Conservation (phyloP, 2,797 vertebrate genomes). For the Anableps anableps region DNA sequence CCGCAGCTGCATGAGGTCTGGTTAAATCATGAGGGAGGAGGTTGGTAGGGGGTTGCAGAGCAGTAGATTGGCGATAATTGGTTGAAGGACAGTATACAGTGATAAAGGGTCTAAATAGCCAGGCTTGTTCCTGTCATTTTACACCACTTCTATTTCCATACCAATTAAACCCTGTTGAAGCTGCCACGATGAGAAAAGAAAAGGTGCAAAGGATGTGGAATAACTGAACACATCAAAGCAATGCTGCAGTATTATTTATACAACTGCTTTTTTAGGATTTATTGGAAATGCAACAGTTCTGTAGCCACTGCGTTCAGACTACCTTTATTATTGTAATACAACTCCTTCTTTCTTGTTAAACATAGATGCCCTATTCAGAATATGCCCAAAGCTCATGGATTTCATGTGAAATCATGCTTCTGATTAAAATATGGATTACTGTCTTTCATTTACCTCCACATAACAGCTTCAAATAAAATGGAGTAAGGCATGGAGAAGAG, state of each 20-base stretch:
- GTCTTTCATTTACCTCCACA: conserved; percentile 25
- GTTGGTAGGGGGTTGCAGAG: conserved; percentile 63
- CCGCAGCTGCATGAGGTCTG: conserved; percentile 57
- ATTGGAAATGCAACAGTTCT: conserved; percentile 9
- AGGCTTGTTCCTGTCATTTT: conserved; percentile 70
- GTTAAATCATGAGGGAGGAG: conserved; percentile 67
- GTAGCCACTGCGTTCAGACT: conserved; percentile 9
- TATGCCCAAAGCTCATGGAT: conserved; percentile 20
- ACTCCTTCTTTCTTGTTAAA: background rate
- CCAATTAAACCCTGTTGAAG: conserved; percentile 79
- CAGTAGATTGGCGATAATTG: conserved; percentile 78
- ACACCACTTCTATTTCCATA: conserved; percentile 75
- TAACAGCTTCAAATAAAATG: conserved; percentile 31
- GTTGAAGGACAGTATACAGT: conserved; percentile 75
- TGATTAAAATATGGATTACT: conserved; percentile 69
- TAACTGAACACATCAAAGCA: conserved; percentile 49
- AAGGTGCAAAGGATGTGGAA: conserved; percentile 72
- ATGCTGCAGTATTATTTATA: conserved; percentile 26
- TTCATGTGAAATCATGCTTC: conserved; percentile 50
- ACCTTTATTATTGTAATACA: background rate
- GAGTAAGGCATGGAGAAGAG: background rate
- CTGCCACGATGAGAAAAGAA: conserved; percentile 60
- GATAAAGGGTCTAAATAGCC: conserved; percentile 74
- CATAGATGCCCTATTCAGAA: conserved; percentile 5
- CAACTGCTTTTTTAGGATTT: conserved; percentile 14